A percentile compares a stretch with the other conserved stretches of the same genome.
Evolutionary conservation across 2,888 invertebrate genomes (phyloP).

Genomic region (Ormyrus pomaceus): DNA sequence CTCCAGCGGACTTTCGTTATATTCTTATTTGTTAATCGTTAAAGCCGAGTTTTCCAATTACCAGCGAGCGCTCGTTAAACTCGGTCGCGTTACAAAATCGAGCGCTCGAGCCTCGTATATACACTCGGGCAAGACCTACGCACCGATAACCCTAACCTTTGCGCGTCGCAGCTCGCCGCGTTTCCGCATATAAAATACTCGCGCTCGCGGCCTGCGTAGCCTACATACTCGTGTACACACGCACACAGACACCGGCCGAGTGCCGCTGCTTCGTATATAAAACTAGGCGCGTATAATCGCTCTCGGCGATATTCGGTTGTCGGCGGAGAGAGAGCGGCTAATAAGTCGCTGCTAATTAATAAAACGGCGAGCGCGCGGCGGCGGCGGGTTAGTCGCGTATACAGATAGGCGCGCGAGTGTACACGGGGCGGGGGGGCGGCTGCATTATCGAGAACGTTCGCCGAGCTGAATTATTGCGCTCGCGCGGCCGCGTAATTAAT

Average conservation of each 20-base stretch:
- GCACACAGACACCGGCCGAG: not conserved
- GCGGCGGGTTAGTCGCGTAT: too few relatives aligned
- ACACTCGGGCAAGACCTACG: not conserved
- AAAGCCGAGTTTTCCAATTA: too few relatives aligned
- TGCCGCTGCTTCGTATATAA: too few relatives aligned
- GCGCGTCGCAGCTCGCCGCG: not conserved
- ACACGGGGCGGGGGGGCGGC: too few relatives aligned
- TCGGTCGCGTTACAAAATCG: too few relatives aligned
- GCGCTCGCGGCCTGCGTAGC: not conserved
- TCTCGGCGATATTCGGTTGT: too few relatives aligned
- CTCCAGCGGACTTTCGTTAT: too few relatives aligned
- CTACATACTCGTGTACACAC: too few relatives aligned
- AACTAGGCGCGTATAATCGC: too few relatives aligned
- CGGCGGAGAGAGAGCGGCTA: not conserved
- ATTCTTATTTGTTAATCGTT: too few relatives aligned
- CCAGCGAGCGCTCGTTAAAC: too few relatives aligned
- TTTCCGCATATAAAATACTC: slow-evolving; percentile 31
- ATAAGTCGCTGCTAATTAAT: slow-evolving; percentile 13
- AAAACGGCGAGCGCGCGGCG: not conserved
- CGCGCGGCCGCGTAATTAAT: slow-evolving; percentile 10
- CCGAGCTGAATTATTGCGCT: not conserved
- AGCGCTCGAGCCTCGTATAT: too few relatives aligned
- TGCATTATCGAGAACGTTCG: slow-evolving; percentile 26
- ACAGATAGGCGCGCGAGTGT: not conserved
- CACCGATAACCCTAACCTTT: slow-evolving; percentile 46